Base-by-base conservation (phyloP, 2,113 vertebrate genomes). In the Larimichthys crocea region DNA sequence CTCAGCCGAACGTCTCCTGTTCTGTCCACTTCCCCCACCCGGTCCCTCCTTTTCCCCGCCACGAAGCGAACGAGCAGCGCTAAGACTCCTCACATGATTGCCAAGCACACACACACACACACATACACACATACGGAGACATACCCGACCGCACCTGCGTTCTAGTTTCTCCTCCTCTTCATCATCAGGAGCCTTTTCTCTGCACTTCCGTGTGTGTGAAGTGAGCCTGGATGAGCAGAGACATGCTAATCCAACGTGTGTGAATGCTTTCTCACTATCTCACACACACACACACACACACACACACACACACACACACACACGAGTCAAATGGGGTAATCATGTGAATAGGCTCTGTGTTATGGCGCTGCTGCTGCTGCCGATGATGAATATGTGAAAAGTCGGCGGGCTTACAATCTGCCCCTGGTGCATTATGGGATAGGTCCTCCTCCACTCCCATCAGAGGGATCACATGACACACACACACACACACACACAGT, bases 21-120 rank as follows among this genome's bases (percentile, higher is more conserved):
- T 53, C 20, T 65, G 4, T 66, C 64, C 3, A 12, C 42, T n/a
- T n/a, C n/a, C n/a, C n/a, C n/a, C n/a, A n/a, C n/a, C n/a, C n/a
- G n/a, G n/a, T n/a, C n/a, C n/a, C n/a, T n/a, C n/a, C n/a, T n/a
- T n/a, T n/a, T n/a, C n/a, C n/a, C n/a, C n/a, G n/a, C n/a, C n/a
- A n/a, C n/a, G n/a, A n/a, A 40, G 72, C 60, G 59, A 89, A 80
- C 62, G 50, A 88, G 85, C 3, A 88, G 85, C 3, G 53, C 42
- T 89, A 90, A 93, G 86, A 86, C 90, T 87, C 31, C 62, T 88
- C 91, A 93, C 91, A 89, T 93, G 92, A 91, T 74, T 68, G 19
- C 63, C 56, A 64, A 61, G 56, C 76, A 71, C 35, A 29, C 29
- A 29, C 29, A 29, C 29, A 31, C 26, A 14, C 2, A n/a, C 53